Base-by-base conservation (phyloP, 2,113 vertebrate species). In the Thryonomys swinderianus region DNA sequence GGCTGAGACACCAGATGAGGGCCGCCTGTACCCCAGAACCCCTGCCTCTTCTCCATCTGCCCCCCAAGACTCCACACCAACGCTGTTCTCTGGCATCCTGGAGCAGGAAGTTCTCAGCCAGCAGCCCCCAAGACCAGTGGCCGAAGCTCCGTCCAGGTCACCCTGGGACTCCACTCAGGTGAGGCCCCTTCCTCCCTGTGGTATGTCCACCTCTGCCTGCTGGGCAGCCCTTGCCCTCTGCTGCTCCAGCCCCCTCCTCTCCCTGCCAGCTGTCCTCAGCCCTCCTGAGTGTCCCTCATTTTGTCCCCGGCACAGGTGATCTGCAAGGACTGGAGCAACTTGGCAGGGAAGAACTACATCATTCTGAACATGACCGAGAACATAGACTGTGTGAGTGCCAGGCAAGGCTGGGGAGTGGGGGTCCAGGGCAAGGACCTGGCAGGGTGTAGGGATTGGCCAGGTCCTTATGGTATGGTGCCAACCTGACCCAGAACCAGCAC, bases 311-410 rank as follows among this genome's bases (percentile, higher is more conserved):
- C 59, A 32, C 98, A 99, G 99, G 99, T 99, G 34, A 98, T 99
- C 97, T 99, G 99, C 98, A 98, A 99, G 42, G 99, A 99, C 96
- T 99, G 99, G 99, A 99, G 98, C 59, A 99, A 99, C 73, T 98
- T 99, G 91, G 98, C 98, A 0, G 99, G 99, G 84, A 99, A 99
- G 59, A 99, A 99, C 88, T 99, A 99, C 57, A 98, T 99, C 94
- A 97, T 99, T 96, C 98, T 99, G 90, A 99, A 99, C 98, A 99
- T 99, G 99, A 99, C 99, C 0, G 98, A 99, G 94, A 99, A 99
- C 97, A 93, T 99, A 42, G 99, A 99, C 97, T 99, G 99, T 95
- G 99, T 99, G 97, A 99, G 99, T 99, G 90, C 64, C 0, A 9
- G 40, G 88, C 21, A 32, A 18, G 18, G 48, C 48, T 48, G 0